Base-by-base conservation (phyloP, 2,113 vertebrate species). In the Chaenogobius annularis region DNA sequence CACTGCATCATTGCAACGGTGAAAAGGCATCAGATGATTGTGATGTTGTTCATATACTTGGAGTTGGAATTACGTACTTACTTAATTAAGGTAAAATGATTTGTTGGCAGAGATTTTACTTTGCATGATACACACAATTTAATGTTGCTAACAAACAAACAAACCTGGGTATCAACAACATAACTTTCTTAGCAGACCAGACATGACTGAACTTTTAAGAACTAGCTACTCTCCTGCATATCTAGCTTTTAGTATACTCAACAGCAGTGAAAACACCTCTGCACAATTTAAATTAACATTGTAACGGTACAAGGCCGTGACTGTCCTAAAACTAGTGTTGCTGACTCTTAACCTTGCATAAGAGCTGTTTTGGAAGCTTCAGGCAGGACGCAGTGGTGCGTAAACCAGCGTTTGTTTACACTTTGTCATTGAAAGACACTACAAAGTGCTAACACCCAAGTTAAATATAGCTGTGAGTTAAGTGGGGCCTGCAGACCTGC, bases 401-500 rank as follows among this genome's bases (percentile, higher is more conserved):
- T 37, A 26, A 69, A 22, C 59, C 52, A 8, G 37, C 48, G 37
- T 17, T 68, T 56, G 0, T 0, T 19, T 47, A 20, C 43, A 46
- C 12, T 46, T 19, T 26, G 35, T 68, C 31, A n/a, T 72, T 3
- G 5, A 13, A 7, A 64, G 40, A 78, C 62, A 31, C 62, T 23
- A 13, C n/a, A 73, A 10, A 50, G 75, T 20, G 14, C 65, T 67
- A 35, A 66, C 40, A 69, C 62, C 20, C 31, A 11, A 62, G 52
- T 54, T 35, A 65, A 52, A 68, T 20, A 47, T 8, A 63, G 50
- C 68, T 69, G 11, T 17, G 11, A 67, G 72, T 58, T 52, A 68
- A 58, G n/a, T 50, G 7, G 47, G 46, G 61, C 59, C 19, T 71
- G 31, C 40, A 67, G 75, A 61, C 70, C 59, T 69, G 71, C 31